Conservation (phyloP, 2,797 vertebrate genomes). For the Anguilla megastoma region DNA sequence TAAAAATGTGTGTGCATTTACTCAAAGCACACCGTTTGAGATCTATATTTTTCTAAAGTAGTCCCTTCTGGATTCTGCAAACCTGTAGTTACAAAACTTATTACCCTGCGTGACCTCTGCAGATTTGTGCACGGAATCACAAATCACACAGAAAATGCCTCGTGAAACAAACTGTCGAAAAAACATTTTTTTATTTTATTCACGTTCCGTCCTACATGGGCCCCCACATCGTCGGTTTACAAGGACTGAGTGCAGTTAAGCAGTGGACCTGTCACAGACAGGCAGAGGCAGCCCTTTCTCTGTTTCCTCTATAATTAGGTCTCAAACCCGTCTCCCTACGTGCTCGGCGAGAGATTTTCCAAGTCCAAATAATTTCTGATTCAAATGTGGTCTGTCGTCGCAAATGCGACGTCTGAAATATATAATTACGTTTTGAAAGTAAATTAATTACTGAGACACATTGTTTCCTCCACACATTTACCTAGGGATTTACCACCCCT, state of each 20-base stretch:
- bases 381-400: neutral
- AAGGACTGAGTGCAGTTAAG: neutral
- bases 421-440: neutral
- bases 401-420: neutral
- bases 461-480: neutral
- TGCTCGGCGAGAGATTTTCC: neutral
- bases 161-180: neutral
- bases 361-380: neutral
- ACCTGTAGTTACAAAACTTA: neutral
- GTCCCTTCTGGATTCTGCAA: neutral
- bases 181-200: neutral
- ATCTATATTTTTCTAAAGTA: slow-evolving; percentile 14
- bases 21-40: neutral
- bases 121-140: neutral
- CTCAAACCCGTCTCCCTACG: neutral
- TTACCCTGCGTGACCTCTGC: neutral
- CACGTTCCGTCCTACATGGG: neutral
- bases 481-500: neutral
- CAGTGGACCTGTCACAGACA: too few relatives aligned
- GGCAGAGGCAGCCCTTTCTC: neutral
- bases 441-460: neutral
- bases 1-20: neutral
- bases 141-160: neutral
- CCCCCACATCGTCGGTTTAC: neutral
- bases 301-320: neutral